A percentile compares a stretch with the other conserved stretches of the same genome.
phyloP scores from a whole-genome alignment of 2,888 invertebrate genomes.

The Luperina nickerlii region DNA sequence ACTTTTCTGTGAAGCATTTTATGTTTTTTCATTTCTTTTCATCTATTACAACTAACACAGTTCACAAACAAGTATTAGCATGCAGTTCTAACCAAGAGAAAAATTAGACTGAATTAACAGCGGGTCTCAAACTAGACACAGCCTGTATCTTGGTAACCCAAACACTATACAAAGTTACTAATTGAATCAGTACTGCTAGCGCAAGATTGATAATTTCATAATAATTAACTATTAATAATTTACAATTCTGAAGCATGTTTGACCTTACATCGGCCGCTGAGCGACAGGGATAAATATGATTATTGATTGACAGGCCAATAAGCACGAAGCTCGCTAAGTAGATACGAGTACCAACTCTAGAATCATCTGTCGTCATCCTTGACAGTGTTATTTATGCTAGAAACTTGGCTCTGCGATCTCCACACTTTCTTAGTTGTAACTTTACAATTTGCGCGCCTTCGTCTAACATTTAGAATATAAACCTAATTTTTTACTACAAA shows the following conservation, averaged over 20 bases:
- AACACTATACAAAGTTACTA: too few species aligned
- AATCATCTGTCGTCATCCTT: neutral
- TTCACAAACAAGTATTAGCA: too few species aligned
- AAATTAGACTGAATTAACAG: too few species aligned
- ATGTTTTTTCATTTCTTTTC: too few species aligned
- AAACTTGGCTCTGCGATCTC: neutral
- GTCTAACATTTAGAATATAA: neutral
- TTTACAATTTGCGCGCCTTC: neutral
- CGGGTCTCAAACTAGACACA: too few species aligned
- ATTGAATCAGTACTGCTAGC: too few species aligned
- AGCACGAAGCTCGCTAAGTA: neutral
- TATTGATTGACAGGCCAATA: slow-evolving; percentile 25
- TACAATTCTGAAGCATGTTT: neutral
- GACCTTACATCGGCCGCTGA: neutral
- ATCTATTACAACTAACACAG: too few species aligned
- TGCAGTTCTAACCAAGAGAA: too few species aligned
- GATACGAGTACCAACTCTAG: neutral
- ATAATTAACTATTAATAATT: too few species aligned
- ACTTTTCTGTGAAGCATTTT: neutral
- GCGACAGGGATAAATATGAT: neutral
- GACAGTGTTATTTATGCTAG: neutral
- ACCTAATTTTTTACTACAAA: neutral
- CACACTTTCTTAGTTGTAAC: neutral
- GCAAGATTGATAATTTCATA: too few species aligned
- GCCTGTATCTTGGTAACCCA: too few species aligned